Percentiles rank a stretch among this genome's conserved stretches.
These are phyloP conservation scores for Xenopus laevis DNA, from an alignment of 2,113 vertebrate species.

Conservation along the genomic window DNA sequence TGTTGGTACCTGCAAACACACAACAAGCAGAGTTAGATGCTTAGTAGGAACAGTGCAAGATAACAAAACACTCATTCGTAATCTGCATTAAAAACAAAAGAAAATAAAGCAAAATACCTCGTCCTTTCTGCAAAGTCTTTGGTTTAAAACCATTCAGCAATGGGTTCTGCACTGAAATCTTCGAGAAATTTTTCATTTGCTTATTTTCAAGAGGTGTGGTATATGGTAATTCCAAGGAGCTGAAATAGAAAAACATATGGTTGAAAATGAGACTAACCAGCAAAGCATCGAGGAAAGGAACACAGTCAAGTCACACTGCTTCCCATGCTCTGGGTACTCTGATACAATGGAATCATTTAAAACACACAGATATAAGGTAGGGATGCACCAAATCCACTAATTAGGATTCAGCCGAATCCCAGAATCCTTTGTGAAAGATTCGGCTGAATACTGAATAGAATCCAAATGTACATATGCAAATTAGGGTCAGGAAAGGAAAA, in stretches of 20 bases:
- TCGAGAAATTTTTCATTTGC: slow-evolving; percentile 83
- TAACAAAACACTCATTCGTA: background rate
- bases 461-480: too few relatives aligned
- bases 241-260: slow-evolving; percentile 53
- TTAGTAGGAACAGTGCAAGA: background rate
- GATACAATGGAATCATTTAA: too few relatives aligned
- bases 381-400: too few relatives aligned
- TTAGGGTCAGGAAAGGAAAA: too few relatives aligned
- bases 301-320: too few relatives aligned
- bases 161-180: slow-evolving; percentile 66
- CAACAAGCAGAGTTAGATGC: background rate
- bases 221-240: slow-evolving; percentile 86
- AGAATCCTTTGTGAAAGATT: too few relatives aligned
- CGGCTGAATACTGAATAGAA: too few relatives aligned
- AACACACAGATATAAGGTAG: too few relatives aligned
- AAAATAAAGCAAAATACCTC: slow-evolving; percentile 55
- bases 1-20: slow-evolving; percentile 59
- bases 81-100: background rate
- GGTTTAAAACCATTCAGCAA: slow-evolving; percentile 66
- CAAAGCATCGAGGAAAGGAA: too few relatives aligned
- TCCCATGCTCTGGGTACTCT: too few relatives aligned
- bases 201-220: slow-evolving; percentile 84
- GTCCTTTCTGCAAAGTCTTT: slow-evolving; percentile 72
- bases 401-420: too few relatives aligned
- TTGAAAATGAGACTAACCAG: background rate